Base-by-base conservation (phyloP, 2,888 invertebrate species). In the Scrobipalpa costella region DNA sequence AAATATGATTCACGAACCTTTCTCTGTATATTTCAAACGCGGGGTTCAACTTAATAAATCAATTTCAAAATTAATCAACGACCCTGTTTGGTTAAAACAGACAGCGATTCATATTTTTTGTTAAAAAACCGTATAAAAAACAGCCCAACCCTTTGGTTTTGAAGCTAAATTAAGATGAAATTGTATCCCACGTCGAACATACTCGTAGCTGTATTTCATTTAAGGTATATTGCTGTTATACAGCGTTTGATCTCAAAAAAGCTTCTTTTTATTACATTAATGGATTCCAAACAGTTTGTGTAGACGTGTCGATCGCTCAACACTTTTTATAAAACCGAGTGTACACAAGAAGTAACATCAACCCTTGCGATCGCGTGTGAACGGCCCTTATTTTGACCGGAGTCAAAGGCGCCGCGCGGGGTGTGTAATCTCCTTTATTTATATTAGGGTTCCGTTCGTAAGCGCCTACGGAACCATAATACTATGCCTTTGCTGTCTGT, bases 321-420 rank as follows among this genome's bases (percentile, higher is more conserved):
- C 50, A 21, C 7, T 55, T 55, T 55, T 55, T 55, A 34, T 34
- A 33, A 55, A 15, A 55, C 55, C 50, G 7, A 55, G 34, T 55
- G 34, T 34, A 34, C 55, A 55, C 36, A 9, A 21, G 62, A 62
- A 33, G 60, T 61, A 66, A 64, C 62, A 55, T 40, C 33, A 47
- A 33, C 15, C 50, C 59, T 49, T 61, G 27, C 27, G 61, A 63
- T 76, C 70, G 76, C 75, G 75, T 74, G 75, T 71, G 77, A 75
- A 75, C 71, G 17, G 71, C 66, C 66, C 66, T 71, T 72, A 77
- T 77, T 77, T 77, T 69, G 75, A 70, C 71, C 71, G 70, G 75
- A 73, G 72, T 77, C 77, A 79, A 80, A 80, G 82, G 80, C 76
- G 75, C 79, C 81, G 81, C 21, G 21, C 21, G 50, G 50, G 50